Base-by-base conservation (phyloP, 1,140 invertebrate genomes). In the Habropoda laboriosa region DNA sequence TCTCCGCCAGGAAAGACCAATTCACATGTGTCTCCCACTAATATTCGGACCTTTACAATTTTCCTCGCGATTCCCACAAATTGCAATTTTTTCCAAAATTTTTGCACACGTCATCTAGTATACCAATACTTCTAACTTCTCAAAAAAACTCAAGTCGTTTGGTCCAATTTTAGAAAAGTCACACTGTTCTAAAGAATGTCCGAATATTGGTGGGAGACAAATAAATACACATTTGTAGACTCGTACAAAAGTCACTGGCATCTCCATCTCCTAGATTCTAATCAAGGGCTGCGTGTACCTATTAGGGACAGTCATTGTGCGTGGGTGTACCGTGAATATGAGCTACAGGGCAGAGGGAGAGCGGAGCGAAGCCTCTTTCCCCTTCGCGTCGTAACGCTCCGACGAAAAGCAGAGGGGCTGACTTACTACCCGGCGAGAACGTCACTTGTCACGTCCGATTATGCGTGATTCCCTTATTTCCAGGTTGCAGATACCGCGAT, bases 251-350 rank as follows among this genome's bases (percentile, higher is more conserved):
- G 83, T 81, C 83, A 68, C 66, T 24, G 78, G 42, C 55, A 70
- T 86, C 73, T 80, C 71, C 85, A 80, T 68, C 71, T 91, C 88
- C 80, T 85, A 89, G 82, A 81, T 88, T 92, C 89, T 92, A 92
- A 93, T 93, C 91, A 92, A 89, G 87, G 90, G 83, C 91, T 91
- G 89, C 90, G 88, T 93, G 88, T 92, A 92, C 87, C 91, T 90
- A 92, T 92, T 92, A 92, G 88, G 88, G 87, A 80, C 85, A 83
- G 67, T 91, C 85, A 92, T 92, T 92, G 91, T 92, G 89, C 89
- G 91, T 92, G 90, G 90, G 91, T 92, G 91, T 90, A 89, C 68
- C 64, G 75, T 83, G 85, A 83, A 87, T 87, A 86, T 85, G 83
- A 85, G 64, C 55, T 24, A 45, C 30, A 38, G 27, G 78, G 80